A percentile compares a stretch with the other conserved stretches of the same genome.
Conservation (phyloP, 1,140 invertebrate genomes). For the Rhopalosiphum maidis region DNA sequence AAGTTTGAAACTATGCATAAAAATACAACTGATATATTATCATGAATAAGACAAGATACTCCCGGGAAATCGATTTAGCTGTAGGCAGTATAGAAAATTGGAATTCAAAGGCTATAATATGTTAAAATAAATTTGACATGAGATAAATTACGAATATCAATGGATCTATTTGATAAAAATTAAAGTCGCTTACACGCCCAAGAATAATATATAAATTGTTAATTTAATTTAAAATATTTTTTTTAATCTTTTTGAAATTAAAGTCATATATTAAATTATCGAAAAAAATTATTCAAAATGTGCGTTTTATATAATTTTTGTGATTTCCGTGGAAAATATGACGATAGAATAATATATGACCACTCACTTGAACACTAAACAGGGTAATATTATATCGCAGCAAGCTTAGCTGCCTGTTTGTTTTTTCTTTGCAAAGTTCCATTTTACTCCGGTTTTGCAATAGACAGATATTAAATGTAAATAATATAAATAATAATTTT, state of each 20-base stretch:
- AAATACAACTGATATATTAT: constrained; percentile 1
- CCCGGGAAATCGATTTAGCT: constrained; percentile 16
- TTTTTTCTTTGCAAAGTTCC: too few relatives aligned
- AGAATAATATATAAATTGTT: not conserved
- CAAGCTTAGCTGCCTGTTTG: too few relatives aligned
- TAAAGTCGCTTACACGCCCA: not conserved
- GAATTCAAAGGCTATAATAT: not conserved
- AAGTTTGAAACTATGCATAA: constrained; percentile 37
- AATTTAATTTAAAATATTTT: not conserved
- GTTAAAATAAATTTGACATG: not conserved
- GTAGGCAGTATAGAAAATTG: not conserved
- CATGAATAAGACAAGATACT: constrained; percentile 18
- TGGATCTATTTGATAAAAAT: not conserved
- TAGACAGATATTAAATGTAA: too few relatives aligned
- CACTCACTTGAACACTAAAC: too few relatives aligned
- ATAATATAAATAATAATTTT: too few relatives aligned
- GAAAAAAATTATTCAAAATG: not conserved
- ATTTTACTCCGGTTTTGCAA: too few relatives aligned
- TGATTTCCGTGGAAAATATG: too few relatives aligned
- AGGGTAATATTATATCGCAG: too few relatives aligned
- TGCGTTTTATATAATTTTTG: not conserved
- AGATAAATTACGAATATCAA: not conserved
- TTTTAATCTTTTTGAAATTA: not conserved
- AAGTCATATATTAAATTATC: not conserved
- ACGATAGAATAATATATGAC: too few relatives aligned